phyloP scores from a whole-genome alignment of 1,140 invertebrate genomes.

The Drosophila pectinifera region DNA sequence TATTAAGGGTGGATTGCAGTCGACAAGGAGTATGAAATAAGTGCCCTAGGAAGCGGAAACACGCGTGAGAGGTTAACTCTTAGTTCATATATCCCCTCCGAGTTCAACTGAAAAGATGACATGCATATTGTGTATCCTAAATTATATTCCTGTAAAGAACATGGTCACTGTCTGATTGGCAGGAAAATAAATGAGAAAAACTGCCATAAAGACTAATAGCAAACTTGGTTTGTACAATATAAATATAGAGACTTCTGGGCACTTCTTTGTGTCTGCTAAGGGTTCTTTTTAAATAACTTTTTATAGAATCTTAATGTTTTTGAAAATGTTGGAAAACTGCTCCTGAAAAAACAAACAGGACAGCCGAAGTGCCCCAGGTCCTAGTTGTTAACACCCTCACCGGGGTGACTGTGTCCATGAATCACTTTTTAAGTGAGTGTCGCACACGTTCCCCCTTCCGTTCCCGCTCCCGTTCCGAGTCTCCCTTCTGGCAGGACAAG shows the following conservation, averaged over 20 bases:
- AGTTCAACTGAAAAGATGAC: not conserved
- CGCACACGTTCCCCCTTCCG: constrained; percentile 37
- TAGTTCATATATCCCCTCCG: too few relatives aligned
- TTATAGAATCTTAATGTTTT: not conserved
- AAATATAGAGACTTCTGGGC: not conserved
- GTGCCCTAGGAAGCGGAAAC: constrained; percentile 17
- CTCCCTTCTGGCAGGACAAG: constrained; percentile 3
- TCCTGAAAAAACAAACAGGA: constrained; percentile 24
- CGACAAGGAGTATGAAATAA: not conserved
- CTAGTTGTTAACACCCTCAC: constrained; percentile 30
- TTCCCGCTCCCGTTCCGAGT: constrained; percentile 5
- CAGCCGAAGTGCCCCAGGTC: constrained; percentile 3
- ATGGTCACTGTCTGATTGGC: too few relatives aligned
- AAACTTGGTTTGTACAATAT: not conserved
- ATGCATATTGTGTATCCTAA: not conserved
- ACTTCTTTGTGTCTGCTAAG: not conserved
- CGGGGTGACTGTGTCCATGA: constrained; percentile 70
- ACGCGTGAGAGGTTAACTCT: constrained; percentile 23
- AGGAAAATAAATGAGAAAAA: not conserved
- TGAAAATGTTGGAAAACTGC: not conserved
- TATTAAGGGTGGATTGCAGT: constrained; percentile 17
- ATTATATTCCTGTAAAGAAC: not conserved
- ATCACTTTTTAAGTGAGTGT: constrained; percentile 82
- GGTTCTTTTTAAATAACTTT: not conserved
- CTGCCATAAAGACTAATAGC: not conserved